phyloP scores from a whole-genome alignment of 2,888 invertebrate species.

The Deroplatys truncata region DNA sequence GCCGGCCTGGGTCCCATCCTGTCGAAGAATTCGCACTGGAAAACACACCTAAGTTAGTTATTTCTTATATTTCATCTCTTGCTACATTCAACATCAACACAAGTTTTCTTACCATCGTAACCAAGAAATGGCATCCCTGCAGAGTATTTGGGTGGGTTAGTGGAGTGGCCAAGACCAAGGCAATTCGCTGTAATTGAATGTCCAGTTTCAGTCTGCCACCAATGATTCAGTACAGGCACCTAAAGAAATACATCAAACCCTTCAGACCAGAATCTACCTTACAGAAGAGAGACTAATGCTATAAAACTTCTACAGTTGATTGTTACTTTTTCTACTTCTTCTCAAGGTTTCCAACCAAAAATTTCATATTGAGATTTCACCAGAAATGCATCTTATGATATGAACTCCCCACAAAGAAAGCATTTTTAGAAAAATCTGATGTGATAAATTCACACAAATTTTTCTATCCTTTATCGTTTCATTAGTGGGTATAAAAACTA shows the following conservation, averaged over 20 bases:
- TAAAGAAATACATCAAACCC: slow-evolving; percentile 30
- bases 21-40: slow-evolving; percentile 61
- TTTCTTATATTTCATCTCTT: too few species aligned
- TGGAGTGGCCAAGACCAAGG: slow-evolving; percentile 67
- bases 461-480: too few species aligned
- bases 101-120: slow-evolving; percentile 66
- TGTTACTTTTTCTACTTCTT: too few species aligned
- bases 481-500: too few species aligned
- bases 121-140: slow-evolving; percentile 88
- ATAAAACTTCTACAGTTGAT: too few species aligned
- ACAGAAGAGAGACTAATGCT: too few species aligned
- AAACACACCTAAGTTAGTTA: background rate
- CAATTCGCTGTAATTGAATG: slow-evolving; percentile 85
- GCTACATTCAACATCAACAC: background rate
- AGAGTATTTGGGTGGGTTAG: slow-evolving; percentile 67
- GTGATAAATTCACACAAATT: too few species aligned
- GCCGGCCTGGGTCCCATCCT: slow-evolving; percentile 66
- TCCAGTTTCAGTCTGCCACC: slow-evolving; percentile 98
- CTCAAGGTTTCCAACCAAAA: too few species aligned
- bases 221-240: slow-evolving; percentile 80
- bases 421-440: too few species aligned
- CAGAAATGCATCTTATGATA: too few species aligned
- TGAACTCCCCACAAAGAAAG: too few species aligned
- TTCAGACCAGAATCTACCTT: background rate
- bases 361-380: too few species aligned